Evolutionary conservation across 2,113 vertebrate species (phyloP), one percentile per base, ranked within the genome.

Genomic region (Poeciliopsis prolifica): DNA sequence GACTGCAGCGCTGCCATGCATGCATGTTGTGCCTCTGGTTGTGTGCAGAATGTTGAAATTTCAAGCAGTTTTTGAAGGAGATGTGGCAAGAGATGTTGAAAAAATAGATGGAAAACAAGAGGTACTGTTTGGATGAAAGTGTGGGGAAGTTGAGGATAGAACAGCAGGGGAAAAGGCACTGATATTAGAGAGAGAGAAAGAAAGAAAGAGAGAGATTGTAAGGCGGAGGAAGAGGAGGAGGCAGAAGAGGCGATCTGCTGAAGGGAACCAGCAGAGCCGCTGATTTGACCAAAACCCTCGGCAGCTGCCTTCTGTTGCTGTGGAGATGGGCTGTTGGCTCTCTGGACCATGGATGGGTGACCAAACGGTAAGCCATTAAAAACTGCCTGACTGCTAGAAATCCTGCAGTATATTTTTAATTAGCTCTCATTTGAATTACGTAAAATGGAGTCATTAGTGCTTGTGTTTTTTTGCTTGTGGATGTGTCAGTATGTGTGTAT

Each of bases 291-390:
- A 62, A 72, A 69, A 79, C 61, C 54, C 42, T 61, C 74, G 78
- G 83, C 81, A 66, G 77, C 75, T 76, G 14, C 77, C 70, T 79
- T 80, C 86, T 79, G 88, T 88, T 85, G 84, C 86, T 58, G 84
- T 89, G 86, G 84, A 86, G 70, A 92, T 92, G 91, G 91, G 91
- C 85, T 92, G 91, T 82, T 92, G 91, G 91, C 87, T 92, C 62
- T 92, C 91, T 28, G 91, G 91, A 86, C 91, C 90, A 48, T 92
- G 91, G 91, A 88, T 89, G 88, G 84, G 83, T 0, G 91, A 92
- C 68, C 88, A 87, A 78, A 87, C 72, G 86, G 91, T 92, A 64
- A 87, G 87, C 2, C 0, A 51, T 35, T 29, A 66, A 62, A 68
- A 40, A 76, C 1, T 37, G 26, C 17, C 8, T 75, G 29, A 51